These are phyloP conservation scores for Hyles vespertilio DNA, from an alignment of 1,140 invertebrate genomes.

Conservation along the genomic window DNA sequence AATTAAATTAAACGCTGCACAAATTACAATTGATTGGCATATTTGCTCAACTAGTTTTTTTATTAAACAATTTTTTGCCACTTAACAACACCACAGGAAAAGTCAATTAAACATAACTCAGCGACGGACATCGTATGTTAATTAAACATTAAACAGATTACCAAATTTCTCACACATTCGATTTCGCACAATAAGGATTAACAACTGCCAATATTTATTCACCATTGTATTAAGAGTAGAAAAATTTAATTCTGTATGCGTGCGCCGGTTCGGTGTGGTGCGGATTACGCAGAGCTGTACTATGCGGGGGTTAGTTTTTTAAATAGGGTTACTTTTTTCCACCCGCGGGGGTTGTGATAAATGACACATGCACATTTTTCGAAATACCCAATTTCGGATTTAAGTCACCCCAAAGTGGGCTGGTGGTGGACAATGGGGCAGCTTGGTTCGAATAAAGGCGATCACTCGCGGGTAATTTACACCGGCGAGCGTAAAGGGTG, in stretches of 20 bases:
- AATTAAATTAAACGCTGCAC: too few relatives aligned
- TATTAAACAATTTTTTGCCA: too few relatives aligned
- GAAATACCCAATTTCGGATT: slow-evolving; percentile 77
- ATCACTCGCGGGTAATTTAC: slow-evolving; percentile 61
- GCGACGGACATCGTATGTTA: too few relatives aligned
- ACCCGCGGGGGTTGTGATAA: slow-evolving; percentile 68
- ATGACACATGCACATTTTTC: slow-evolving; percentile 76
- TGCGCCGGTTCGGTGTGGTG: slow-evolving; percentile 46
- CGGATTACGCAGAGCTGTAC: too few relatives aligned
- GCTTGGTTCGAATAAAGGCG: slow-evolving; percentile 29
- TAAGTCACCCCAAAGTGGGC: slow-evolving; percentile 76
- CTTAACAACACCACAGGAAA: too few relatives aligned
- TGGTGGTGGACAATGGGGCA: slow-evolving; percentile 60
- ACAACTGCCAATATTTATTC: slow-evolving; percentile 67
- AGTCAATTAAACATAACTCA: too few relatives aligned
- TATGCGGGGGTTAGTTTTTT: slow-evolving; percentile 68
- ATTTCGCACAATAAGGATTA: slow-evolving; percentile 53
- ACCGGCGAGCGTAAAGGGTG: slow-evolving; percentile 53
- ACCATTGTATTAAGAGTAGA: slow-evolving; percentile 63
- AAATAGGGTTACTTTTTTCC: slow-evolving; percentile 70
- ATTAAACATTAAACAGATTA: too few relatives aligned
- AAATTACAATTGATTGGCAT: too few relatives aligned
- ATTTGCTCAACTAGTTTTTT: too few relatives aligned
- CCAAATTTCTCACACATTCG: too few relatives aligned
- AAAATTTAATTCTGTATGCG: slow-evolving; percentile 72